These are phyloP conservation scores for Drosophila pseudotalamancana DNA, from an alignment of 2,888 invertebrate genomes.

Conservation along the genomic window DNA sequence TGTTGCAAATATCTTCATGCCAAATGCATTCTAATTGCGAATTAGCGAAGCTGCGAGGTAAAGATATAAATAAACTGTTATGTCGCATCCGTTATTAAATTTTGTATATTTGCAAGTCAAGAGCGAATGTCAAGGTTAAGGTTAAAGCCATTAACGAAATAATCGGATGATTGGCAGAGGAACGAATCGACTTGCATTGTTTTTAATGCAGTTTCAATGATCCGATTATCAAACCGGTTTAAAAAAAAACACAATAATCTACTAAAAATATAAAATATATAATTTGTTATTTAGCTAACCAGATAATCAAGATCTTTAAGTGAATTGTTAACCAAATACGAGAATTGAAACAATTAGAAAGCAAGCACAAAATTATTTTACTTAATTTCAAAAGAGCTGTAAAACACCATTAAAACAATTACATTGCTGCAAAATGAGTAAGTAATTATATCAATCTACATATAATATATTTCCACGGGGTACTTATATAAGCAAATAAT, in stretches of 20 bases:
- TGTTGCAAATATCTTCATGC: slow-evolving; percentile 7
- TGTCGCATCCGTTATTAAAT: slow-evolving; percentile 15
- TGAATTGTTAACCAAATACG: slow-evolving; percentile 14
- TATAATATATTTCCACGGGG: background rate
- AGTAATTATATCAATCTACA: slow-evolving; percentile 51
- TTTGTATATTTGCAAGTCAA: slow-evolving; percentile 8
- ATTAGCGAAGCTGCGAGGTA: background rate
- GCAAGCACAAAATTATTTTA: slow-evolving; percentile 21
- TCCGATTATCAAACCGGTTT: slow-evolving; percentile 30
- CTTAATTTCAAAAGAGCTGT: slow-evolving; percentile 5
- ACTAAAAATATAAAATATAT: slow-evolving; percentile 30
- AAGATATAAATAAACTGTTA: slow-evolving; percentile 7
- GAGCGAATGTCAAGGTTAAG: slow-evolving; percentile 69
- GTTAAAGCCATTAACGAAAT: slow-evolving; percentile 14
- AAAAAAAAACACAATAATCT: slow-evolving; percentile 13
- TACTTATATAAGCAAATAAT: slow-evolving; percentile 35
- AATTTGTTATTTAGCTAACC: slow-evolving; percentile 36
- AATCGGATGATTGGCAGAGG: slow-evolving; percentile 1
- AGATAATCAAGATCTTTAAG: slow-evolving; percentile 17
- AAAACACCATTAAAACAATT: slow-evolving; percentile 6
- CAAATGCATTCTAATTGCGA: slow-evolving; percentile 35
- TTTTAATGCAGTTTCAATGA: slow-evolving; percentile 13
- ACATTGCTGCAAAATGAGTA: slow-evolving; percentile 68
- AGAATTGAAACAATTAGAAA: background rate
- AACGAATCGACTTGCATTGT: slow-evolving; percentile 6